Conservation (phyloP, 2,113 vertebrate genomes). For the Oreochromis spilurus region DNA sequence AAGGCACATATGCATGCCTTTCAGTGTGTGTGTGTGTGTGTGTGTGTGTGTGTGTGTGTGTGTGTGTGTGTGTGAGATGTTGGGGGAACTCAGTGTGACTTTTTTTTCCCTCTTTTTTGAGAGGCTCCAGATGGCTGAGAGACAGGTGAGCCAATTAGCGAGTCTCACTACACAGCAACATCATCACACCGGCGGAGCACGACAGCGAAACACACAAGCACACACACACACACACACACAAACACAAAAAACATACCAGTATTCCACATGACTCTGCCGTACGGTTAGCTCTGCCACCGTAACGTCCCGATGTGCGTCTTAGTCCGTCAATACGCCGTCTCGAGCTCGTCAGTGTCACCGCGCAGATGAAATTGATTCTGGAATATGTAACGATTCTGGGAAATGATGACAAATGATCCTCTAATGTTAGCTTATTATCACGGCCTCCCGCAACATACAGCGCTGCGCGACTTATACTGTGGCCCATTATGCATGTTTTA, state of each 20-base stretch:
- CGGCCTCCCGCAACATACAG: neutral
- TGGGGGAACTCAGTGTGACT: conserved; percentile 53
- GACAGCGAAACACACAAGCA: conserved; percentile 28
- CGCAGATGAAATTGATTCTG: conserved; percentile 32
- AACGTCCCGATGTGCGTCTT: neutral
- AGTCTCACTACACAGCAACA: conserved; percentile 66
- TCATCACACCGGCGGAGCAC: conserved; percentile 59
- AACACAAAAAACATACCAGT: neutral
- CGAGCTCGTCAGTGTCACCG: neutral
- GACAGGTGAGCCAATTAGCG: conserved; percentile 75
- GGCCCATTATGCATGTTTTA: conserved; percentile 23
- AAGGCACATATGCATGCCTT: neutral
- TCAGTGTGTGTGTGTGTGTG: neutral
- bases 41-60: conserved; percentile 21
- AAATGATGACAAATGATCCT: conserved; percentile 44
- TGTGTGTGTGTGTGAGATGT: neutral
- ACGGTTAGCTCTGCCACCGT: conserved; percentile 10
- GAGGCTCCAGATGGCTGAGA: conserved; percentile 74
- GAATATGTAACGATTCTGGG: neutral
- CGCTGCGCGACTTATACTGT: neutral
- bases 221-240: neutral
- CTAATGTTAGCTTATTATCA: conserved; percentile 18
- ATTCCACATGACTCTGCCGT: neutral
- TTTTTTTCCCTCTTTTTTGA: conserved; percentile 27
- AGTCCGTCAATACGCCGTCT: neutral